Base-by-base conservation (phyloP, 2,888 invertebrate species). In the Aphodius sticticus region DNA sequence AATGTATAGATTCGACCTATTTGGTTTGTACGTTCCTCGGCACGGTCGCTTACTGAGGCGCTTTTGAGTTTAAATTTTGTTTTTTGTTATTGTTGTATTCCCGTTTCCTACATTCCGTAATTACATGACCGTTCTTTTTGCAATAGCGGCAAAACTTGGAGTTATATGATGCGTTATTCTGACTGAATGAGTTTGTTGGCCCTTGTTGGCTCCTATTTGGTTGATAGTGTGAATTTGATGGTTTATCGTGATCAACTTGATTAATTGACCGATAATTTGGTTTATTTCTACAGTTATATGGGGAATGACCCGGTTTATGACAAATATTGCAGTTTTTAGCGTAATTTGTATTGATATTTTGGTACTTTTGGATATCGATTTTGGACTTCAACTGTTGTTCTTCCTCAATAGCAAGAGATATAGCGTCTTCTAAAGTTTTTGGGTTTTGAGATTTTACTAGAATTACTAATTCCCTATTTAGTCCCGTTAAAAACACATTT, bases 391-490 rank as follows among this genome's bases (percentile, higher is more conserved):
- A 36, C 80, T 84, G 84, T 74, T 83, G 82, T 82, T 85, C 85
- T 82, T 86, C 84, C 0, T 83, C 84, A 76, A 84, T 77, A 0
- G 85, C 85, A 12, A 83, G 81, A 53, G 84, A 83, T 9, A 86
- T 81, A 0, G 86, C 85, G 7, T 86, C 84, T 79, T 85, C 84
- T n/a, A 86, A 81, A 0, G 81, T 80, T 16, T 69, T 76, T 7
- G 84, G 85, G 82, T 82, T 85, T 82, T 85, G 85, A 6, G 86
- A 85, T 81, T 85, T 86, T 35, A 86, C 82, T 76, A 86, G 81
- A 77, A 86, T 82, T 7, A 84, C 81, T 9, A 87, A 77, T 76
- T 86, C 84, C 79, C 82, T 84, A 71, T 82, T 79, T 79, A 86
- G 82, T 16, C 86, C 86, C 77, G 82, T 84, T 5, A 86, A 82